Evolutionary conservation across 2,797 vertebrate species (phyloP), one percentile per base, ranked within the genome.

Genomic region (Ceyx erithaca): DNA sequence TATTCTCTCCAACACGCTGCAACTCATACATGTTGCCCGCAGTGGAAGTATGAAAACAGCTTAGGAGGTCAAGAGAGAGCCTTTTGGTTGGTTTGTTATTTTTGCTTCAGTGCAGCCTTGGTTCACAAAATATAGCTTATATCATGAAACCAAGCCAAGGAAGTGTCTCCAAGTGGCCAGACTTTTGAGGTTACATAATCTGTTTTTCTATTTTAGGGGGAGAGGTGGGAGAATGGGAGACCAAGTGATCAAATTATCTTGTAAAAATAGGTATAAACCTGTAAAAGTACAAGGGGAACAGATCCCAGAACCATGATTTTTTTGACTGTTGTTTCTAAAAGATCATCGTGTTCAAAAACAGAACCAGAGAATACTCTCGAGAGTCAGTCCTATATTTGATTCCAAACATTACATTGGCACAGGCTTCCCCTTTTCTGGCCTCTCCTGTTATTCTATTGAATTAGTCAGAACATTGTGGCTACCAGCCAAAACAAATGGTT

Each of bases 401-500:
- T 94, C 72, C 84, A 91, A 83, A 85, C 12, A 23, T 26, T 58
- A 7, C 22, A 69, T 37, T 80, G 79, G 66, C 58, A 85, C 57
- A 76, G 62, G 45, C 25, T 69, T 69, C 82, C 79, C 76, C 33
- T 83, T 62, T 71, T 55, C 86, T 79, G 88, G 79, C 90, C 90
- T 90, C 88, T 75, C 31, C 43, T 18, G 14, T 71, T 91, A 83
- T 64, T 58, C 85, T 4, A 3, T 18, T 63, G 72, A 87, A 92
- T 90, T 83, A 90, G 93, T 82, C 55, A 76, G 61, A 61, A 75
- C 48, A 33, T 49, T 85, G 72, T 92, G 83, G 85, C 86, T 54
- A 85, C 51, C 3, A 4, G 90, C 95, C 96, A 96, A 90, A 68
- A 96, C 45, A 66, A 94, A 87, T 0, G 33, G 58, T 63, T 92